Evolutionary conservation across 2,113 vertebrate species (phyloP).

Genomic region (Cyphomyrus plagiostoma): DNA sequence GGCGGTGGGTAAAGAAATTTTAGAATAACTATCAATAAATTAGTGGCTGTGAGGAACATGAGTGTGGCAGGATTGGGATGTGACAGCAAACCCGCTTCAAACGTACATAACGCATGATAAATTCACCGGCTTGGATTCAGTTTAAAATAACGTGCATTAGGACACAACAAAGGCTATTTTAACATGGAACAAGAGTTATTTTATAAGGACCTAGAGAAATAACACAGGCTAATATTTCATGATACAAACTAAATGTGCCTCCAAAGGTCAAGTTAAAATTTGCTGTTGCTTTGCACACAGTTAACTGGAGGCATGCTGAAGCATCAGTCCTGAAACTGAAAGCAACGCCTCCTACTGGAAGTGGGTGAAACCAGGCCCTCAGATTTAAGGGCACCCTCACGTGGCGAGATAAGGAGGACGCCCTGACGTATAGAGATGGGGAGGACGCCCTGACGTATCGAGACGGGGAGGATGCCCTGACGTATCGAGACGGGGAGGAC

Average conservation of each 20-base stretch:
- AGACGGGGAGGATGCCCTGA: neutral
- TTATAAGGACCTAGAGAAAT: neutral
- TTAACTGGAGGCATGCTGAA: neutral
- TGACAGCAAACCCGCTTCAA: constrained; percentile 34
- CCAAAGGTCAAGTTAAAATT: neutral
- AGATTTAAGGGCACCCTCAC: neutral
- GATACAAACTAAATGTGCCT: neutral
- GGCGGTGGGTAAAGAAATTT: constrained; percentile 51
- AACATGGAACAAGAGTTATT: constrained; percentile 7
- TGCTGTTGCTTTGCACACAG: neutral
- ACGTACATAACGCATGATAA: constrained; percentile 34
- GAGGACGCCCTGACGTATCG: neutral
- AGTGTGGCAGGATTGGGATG: constrained; percentile 38
- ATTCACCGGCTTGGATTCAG: constrained; percentile 32
- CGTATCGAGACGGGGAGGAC: neutral
- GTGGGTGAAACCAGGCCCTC: neutral
- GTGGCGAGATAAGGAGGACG: neutral
- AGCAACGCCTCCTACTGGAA: neutral
- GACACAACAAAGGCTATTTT: neutral
- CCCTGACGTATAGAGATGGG: neutral
- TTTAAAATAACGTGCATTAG: constrained; percentile 12
- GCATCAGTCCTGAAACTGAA: neutral
- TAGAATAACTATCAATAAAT: constrained; percentile 48
- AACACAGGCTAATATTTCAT: neutral
- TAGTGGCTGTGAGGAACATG: constrained; percentile 34